These are phyloP conservation scores for Ametastegia equiseti DNA, from an alignment of 2,888 invertebrate species.

Conservation along the genomic window DNA sequence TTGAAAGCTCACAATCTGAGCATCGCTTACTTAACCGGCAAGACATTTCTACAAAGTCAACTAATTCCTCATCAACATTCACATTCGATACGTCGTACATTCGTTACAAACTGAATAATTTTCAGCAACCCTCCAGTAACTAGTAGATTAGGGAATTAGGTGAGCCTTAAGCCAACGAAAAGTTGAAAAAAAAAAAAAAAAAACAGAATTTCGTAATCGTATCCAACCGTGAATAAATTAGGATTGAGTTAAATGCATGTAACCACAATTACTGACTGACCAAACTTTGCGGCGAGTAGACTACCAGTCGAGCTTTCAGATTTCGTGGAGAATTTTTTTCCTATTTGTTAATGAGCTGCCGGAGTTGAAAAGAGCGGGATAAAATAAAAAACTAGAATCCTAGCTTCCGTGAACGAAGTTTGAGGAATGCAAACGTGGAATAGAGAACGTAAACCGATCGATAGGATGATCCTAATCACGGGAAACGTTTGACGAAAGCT, in stretches of 20 bases:
- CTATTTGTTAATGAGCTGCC: neutral
- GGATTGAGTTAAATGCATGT: neutral
- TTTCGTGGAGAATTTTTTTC: neutral
- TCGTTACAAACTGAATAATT: neutral
- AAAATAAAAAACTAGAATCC: neutral
- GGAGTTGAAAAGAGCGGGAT: neutral
- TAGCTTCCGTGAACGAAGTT: neutral
- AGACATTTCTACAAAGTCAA: neutral
- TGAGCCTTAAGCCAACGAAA: neutral
- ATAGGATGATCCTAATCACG: neutral
- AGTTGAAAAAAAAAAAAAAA: neutral
- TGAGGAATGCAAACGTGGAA: neutral
- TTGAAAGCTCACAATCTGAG: neutral
- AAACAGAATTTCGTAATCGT: neutral
- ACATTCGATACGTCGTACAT: neutral
- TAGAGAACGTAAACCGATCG: neutral
- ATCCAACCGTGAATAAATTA: neutral
- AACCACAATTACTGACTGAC: constrained; percentile 1
- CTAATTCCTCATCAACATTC: constrained; percentile 7
- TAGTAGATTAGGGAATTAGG: neutral
- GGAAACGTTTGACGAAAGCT: neutral
- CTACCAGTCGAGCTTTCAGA: neutral
- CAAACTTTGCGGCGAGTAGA: constrained; percentile 1
- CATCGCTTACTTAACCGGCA: neutral
- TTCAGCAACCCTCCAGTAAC: neutral